Conservation (phyloP, 2,888 invertebrate species). For the Capitulum mitella region DNA sequence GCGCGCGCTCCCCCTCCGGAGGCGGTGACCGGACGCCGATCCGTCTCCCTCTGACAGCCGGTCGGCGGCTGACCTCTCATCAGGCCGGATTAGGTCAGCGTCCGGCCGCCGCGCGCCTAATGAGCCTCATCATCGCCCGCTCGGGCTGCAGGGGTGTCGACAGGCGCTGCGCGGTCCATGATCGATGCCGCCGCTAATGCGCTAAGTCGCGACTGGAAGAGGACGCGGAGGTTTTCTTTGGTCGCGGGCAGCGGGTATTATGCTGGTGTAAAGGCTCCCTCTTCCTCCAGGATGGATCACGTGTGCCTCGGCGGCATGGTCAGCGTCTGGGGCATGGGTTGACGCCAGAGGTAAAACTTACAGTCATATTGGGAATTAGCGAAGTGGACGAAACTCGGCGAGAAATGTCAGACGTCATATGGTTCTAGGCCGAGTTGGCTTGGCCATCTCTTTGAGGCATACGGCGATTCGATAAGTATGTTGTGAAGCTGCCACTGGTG, state of each 20-base stretch:
- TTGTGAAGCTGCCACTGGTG: no score
- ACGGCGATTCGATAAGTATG: no score
- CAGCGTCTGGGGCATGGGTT: no score
- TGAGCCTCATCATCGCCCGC: neutral
- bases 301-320: no score
- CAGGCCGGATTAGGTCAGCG: neutral
- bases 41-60: neutral
- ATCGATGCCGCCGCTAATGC: neutral
- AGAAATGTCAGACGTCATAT: no score
- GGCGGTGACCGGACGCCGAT: neutral
- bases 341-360: no score
- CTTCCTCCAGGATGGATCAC: neutral
- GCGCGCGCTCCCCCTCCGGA: neutral
- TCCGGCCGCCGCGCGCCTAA: neutral
- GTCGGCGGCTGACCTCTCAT: neutral
- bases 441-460: no score
- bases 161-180: no score
- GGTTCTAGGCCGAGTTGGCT: no score
- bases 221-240: neutral
- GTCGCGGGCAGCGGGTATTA: neutral
- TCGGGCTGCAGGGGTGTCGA: neutral
- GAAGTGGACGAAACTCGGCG: no score
- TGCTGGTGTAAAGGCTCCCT: neutral
- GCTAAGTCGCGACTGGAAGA: no score
- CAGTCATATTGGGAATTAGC: no score